A percentile compares a stretch with the other conserved stretches of the same genome.
Conservation (phyloP, 2,113 vertebrate genomes). For the Vireo altiloquus region DNA sequence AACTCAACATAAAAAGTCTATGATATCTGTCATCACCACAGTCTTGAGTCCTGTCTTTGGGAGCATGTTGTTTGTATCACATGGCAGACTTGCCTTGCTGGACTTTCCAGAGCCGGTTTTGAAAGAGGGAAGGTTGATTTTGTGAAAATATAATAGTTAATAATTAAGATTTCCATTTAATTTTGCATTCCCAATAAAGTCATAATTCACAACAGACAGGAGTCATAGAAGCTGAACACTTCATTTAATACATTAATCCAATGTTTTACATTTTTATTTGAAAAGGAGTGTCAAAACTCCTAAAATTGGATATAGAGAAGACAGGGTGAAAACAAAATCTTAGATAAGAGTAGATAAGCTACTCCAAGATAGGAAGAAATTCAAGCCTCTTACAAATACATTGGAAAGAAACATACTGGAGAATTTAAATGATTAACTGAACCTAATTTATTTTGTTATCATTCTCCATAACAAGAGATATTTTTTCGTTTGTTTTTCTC, state of each 20-base stretch:
- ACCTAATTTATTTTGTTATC: conserved; percentile 24
- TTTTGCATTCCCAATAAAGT: not conserved
- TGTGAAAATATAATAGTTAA: not conserved
- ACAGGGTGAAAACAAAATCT: not conserved
- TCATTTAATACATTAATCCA: conserved; percentile 1
- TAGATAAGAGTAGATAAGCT: not conserved
- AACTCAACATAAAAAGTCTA: too few species aligned
- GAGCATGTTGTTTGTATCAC: not conserved
- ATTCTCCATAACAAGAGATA: not conserved
- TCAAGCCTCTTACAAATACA: not conserved
- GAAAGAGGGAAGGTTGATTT: not conserved
- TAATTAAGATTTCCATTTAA: not conserved
- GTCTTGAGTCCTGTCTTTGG: not conserved
- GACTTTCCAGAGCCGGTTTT: not conserved
- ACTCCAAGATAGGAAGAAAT: not conserved
- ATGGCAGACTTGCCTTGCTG: rapidly evolving
- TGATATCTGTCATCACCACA: not conserved
- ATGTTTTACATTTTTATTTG: conserved; percentile 23
- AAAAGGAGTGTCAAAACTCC: conserved; percentile 11
- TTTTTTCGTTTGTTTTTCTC: not conserved
- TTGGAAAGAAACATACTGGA: not conserved
- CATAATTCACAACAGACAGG: not conserved
- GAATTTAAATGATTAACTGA: conserved; percentile 1
- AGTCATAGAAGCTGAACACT: not conserved
- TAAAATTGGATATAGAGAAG: not conserved